Base-by-base conservation (phyloP, 2,113 vertebrate genomes). In the Macquaria ambigua region DNA sequence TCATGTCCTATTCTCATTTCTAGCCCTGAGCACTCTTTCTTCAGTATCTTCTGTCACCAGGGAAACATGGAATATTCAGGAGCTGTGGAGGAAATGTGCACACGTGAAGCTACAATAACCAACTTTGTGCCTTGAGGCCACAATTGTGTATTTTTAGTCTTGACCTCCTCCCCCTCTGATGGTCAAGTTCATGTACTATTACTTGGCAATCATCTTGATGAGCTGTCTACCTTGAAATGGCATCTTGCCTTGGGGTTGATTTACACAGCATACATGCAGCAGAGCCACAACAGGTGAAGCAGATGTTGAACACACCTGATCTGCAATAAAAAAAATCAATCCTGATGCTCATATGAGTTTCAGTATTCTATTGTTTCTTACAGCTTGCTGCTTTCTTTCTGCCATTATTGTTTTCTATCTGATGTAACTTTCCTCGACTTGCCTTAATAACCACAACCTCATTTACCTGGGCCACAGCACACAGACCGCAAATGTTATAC, bases 171-270 rank as follows among this genome's bases (percentile, higher is more conserved):
- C 34, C 14, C 12, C 34, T 77, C 52, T 62, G 15, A 85, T 14
- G 72, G 79, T 25, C 56, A 74, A 59, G 61, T 89, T 69, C 14
- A 16, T 53, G 34, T 68, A 15, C 56, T 52, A 72, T 81, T 46
- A 71, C 20, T 71, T 82, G 74, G 55, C 82, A 82, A 4, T 89
- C 74, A 86, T 81, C 28, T 58, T 87, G 77, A 84, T 81, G 83
- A 80, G 61, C 78, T 74, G 67, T 84, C 70, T 81, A 12, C 50
- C 34, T 86, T 63, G 48, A 82, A 81, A 70, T 74, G 39, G 18
- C 21, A 46, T 53, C 0, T 74, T 81, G 23, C 73, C 73, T 52
- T 21, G 9, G 34, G 63, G 72, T 67, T 82, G 12, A 89, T 75
- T 62, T 78, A 41, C 66, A 74, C 61, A 63, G 58, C 28, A 16